Base-by-base conservation (phyloP, 2,113 vertebrate species). In the Neogobius melanostomus region DNA sequence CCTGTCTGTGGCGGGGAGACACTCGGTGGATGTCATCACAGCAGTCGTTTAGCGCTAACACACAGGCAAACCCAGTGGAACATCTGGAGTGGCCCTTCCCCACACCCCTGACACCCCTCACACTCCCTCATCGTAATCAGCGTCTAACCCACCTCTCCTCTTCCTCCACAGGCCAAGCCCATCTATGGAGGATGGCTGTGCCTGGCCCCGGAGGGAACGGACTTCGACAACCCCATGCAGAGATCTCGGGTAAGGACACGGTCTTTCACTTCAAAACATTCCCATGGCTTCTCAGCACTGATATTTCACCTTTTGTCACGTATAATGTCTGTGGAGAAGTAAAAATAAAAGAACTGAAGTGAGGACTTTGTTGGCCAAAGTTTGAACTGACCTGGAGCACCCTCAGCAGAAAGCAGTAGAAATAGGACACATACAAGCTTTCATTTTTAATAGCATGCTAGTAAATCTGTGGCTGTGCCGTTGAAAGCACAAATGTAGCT, bases 151-250 rank as follows among this genome's bases (percentile, higher is more conserved):
- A 52, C 72, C 5, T 45, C 56, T 12, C 63, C 64, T 70, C 51
- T 63, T 73, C 72, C 82, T 86, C 91, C 87, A 79, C 89, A 94
- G 93, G 93, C 93, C 74, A 94, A 94, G 87, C 93, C 93, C 48
- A 93, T 94, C 88, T 94, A 94, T 85, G 93, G 93, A 50, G 93
- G 93, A 76, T 94, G 93, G 93, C 87, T 94, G 67, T 94, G 93
- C 74, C 91, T 94, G 91, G 93, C 93, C 85, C 93, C 93, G 0
- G 93, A 94, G 85, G 93, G 93, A 77, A 94, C 93, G 1, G 93
- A 94, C 85, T 94, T 94, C 77, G 93, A 94, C 86, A 94, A 94
- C 89, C 93, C 93, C 61, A 93, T 94, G 93, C 93, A 94, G 71
- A 90, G 91, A 86, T 94, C 93, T 28, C 87, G 93, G 89, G 93